Evolutionary conservation across 1,140 invertebrate genomes (phyloP), one percentile per base, ranked within the genome.

Genomic region (Gonatopus flavifemur): DNA sequence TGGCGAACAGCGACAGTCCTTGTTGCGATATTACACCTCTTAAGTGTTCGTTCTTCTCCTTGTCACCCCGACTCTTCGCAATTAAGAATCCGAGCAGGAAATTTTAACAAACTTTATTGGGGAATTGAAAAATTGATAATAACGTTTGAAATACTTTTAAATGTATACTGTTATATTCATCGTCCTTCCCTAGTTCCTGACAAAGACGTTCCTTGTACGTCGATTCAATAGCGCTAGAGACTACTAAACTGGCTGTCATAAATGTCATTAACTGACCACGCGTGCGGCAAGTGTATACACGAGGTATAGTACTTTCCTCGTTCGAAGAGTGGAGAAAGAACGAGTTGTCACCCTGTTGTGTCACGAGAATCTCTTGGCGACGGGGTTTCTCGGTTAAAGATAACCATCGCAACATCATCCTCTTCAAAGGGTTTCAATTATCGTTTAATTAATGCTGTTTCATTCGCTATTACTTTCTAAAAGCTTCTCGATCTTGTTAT

Each of bases 1-100:
- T 61, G 56, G 54, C 57, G 41, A 61, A 62, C 59, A 64, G 57
- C 65, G 52, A 55, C 47, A 39, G 32, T 55, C 52, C 64, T 69
- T 70, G 66, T 70, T 46, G 45, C 57, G 32, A 33, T 8, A 33
- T 33, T 12, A n/a, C n/a, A n/a, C n/a, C n/a, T 28, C 25, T 6
- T 12, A 12, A 28, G 25, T 28, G n/a, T 28, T 28, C 25, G 25
- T 7, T 12, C 25, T 7, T 12, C 6, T 12, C 25, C 6, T 6
- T 28, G 25, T 6, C 25, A 12, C 25, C 6, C 24, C 32, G 21
- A 30, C 37, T 33, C 36, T 24, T 12, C 25, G 25, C 25, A 28
- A 28, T 28, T 28, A 28, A 28, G 12, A 12, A 12, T 12, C 25
- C 25, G 6, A 9, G 32, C 32, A n/a, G n/a, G n/a, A n/a, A n/a